phyloP scores from a whole-genome alignment of 2,888 invertebrate species.

The Sepiola atlantica region DNA sequence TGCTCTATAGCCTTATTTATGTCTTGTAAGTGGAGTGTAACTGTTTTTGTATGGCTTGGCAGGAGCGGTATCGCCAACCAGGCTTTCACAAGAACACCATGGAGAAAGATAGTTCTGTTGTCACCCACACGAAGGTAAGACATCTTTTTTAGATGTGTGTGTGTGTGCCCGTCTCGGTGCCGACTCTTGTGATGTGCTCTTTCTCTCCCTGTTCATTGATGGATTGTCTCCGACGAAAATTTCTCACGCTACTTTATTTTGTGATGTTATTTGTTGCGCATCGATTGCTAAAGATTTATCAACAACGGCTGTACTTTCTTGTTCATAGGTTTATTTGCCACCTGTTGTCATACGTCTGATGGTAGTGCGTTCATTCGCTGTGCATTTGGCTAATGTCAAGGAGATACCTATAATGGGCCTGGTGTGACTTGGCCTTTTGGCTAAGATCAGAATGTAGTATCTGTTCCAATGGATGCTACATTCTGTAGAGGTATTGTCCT shows the following conservation, averaged over 20 bases:
- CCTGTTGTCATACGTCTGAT: neutral
- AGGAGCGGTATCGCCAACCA: constrained; percentile 44
- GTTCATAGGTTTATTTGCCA: neutral
- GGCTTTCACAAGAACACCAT: constrained; percentile 41
- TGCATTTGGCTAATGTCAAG: neutral
- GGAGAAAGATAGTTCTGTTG: constrained; percentile 41
- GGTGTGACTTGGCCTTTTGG: too few relatives aligned
- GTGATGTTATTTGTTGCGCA: neutral
- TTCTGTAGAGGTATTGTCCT: too few relatives aligned
- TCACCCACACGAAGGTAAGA: constrained; percentile 44
- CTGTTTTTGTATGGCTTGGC: constrained; percentile 41
- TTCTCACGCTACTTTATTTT: neutral
- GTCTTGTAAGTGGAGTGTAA: constrained; percentile 33
- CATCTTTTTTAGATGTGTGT: constrained; percentile 38
- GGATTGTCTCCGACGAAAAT: neutral
- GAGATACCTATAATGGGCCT: too few relatives aligned
- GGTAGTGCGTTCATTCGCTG: neutral
- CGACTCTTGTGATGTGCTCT: constrained; percentile 32
- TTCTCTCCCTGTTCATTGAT: neutral
- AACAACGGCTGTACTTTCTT: neutral
- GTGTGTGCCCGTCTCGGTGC: neutral
- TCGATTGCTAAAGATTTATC: neutral
- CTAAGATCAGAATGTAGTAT: too few relatives aligned
- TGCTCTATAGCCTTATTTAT: neutral
- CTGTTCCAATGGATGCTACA: too few relatives aligned